Evolutionary conservation across 2,797 vertebrate genomes (phyloP), one percentile per base, ranked within the genome.

Genomic region (Cephalopachus bancanus): DNA sequence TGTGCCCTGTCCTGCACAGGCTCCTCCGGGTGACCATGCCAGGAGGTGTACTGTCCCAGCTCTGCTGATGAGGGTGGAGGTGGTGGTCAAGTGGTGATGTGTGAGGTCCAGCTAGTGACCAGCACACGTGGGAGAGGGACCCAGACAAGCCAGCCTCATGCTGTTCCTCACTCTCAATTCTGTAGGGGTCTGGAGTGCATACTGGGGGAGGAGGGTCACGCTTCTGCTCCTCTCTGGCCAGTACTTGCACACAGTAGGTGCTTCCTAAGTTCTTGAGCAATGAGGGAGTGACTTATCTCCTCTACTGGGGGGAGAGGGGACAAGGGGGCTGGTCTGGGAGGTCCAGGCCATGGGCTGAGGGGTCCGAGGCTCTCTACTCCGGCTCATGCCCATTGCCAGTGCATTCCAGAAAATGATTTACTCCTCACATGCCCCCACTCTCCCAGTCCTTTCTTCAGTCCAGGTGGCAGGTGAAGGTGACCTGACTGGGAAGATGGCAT

Each of bases 201-300:
- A 28, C 0, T 0, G 51, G 65, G 51, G 22, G 17, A 44, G 33
- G 44, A 33, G 55, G 55, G 24, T 1, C 71, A 60, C 17, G 37
- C 14, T 55, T 94, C 60, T 74, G 28, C 12, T 69, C 22, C 72
- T 67, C 28, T 59, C 26, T 72, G 85, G n/a, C 51, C 59, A 75
- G 57, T 17, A n/a, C 26, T 24, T 69, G 30, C 26, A 91, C 19
- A 49, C 2, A 78, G 55, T 53, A 88, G 88, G 51, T n/a, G 12
- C 44, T 83, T 92, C 80, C 33, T 83, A 60, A 95, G 16, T 60
- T 53, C 59, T 60, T 89, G 62, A 93, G 11, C 92, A 90, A 44
- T 33, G 11, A 80, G 20, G 19, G 53, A 85, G 7, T 80, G 26
- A 72, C 37, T 93, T 88, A n/a, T 90, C 33, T 22, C 57, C 83